phyloP scores from a whole-genome alignment of 2,113 vertebrate species.

The Uria aalge region DNA sequence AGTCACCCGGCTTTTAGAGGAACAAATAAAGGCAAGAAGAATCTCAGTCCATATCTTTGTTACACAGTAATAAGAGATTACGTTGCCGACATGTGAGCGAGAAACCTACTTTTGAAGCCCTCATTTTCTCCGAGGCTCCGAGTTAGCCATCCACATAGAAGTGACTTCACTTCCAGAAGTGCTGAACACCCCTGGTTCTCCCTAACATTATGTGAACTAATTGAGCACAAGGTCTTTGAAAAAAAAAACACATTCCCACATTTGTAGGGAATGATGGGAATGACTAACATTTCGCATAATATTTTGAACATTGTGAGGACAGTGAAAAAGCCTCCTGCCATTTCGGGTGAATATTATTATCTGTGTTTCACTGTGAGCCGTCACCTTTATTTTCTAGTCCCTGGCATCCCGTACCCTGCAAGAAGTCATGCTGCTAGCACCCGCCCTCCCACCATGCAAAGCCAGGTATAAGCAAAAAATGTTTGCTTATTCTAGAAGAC shows the following conservation, averaged over 20 bases:
- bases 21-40: not conserved
- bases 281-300: not conserved
- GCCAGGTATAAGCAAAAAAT: not conserved
- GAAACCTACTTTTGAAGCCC: not conserved
- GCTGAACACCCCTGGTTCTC: not conserved
- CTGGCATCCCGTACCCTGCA: not conserved
- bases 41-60: not conserved
- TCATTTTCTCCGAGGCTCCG: not conserved
- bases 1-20: not conserved
- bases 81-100: not conserved
- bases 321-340: not conserved
- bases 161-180: not conserved
- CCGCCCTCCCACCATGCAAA: not conserved
- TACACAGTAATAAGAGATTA: not conserved
- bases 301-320: not conserved
- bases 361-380: not conserved
- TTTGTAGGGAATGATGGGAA: not conserved
- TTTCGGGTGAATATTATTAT: not conserved
- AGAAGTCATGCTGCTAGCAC: not conserved
- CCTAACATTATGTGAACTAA: not conserved
- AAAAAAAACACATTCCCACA: not conserved
- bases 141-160: not conserved
- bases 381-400: not conserved
- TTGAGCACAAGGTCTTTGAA: not conserved
- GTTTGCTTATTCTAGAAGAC: not conserved